phyloP scores from a whole-genome alignment of 2,888 invertebrate genomes.

The Drosophila cyrtoloma region DNA sequence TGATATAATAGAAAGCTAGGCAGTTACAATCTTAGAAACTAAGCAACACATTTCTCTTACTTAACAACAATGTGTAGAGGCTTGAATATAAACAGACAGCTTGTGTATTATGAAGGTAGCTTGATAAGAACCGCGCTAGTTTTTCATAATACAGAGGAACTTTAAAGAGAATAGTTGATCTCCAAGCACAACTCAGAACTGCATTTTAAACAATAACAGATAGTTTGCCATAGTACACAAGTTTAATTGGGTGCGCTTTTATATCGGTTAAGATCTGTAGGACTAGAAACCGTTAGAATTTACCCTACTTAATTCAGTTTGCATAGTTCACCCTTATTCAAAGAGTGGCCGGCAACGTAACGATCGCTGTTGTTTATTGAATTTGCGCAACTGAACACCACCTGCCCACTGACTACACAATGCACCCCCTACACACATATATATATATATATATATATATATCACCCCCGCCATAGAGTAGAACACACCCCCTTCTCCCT shows the following conservation, averaged over 20 bases:
- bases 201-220: background rate
- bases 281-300: conserved; percentile 5
- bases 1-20: background rate
- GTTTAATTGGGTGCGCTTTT: background rate
- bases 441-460: background rate
- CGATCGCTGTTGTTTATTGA: conserved; percentile 21
- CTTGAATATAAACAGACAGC: background rate
- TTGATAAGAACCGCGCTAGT: background rate
- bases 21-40: background rate
- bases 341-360: background rate
- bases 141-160: background rate
- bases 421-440: conserved; percentile 2
- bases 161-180: background rate
- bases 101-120: background rate
- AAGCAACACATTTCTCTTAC: background rate
- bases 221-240: background rate
- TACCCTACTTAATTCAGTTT: conserved; percentile 3
- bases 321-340: conserved; percentile 28
- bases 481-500: background rate
- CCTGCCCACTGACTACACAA: conserved; percentile 37
- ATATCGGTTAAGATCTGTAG: background rate
- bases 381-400: conserved; percentile 40
- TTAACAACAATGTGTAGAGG: background rate
- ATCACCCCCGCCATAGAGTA: conserved; percentile 38
- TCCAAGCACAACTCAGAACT: background rate